These are phyloP conservation scores for Lepus americanus DNA, from an alignment of 2,113 vertebrate genomes.

Conservation along the genomic window DNA sequence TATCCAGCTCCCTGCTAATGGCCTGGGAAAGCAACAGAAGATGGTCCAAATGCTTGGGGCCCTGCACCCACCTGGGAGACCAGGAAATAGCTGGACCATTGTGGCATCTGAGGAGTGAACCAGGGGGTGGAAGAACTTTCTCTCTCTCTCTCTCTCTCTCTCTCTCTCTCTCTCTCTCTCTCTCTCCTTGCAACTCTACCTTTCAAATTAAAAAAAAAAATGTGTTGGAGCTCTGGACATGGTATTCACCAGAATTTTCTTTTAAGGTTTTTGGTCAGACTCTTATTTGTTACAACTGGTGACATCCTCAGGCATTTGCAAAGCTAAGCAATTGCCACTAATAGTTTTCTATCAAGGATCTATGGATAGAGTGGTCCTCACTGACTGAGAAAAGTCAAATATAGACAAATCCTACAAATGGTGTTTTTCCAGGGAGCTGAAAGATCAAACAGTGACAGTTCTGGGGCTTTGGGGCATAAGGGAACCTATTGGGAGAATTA, in stretches of 20 bases:
- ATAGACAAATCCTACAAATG: background rate
- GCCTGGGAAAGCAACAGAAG: too few relatives aligned
- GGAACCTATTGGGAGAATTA: background rate
- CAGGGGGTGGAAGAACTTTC: too few relatives aligned
- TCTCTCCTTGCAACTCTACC: too few relatives aligned
- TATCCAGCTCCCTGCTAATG: too few relatives aligned
- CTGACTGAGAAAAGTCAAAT: background rate
- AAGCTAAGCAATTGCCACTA: background rate
- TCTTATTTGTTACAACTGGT: background rate
- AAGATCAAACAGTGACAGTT: slow-evolving; percentile 1
- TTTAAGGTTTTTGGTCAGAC: background rate
- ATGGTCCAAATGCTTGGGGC: too few relatives aligned
- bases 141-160: too few relatives aligned
- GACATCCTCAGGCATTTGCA: background rate
- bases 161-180: too few relatives aligned
- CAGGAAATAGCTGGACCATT: too few relatives aligned
- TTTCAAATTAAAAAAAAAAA: too few relatives aligned
- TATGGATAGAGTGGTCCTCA: background rate
- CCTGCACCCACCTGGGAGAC: too few relatives aligned
- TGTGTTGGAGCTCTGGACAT: background rate
- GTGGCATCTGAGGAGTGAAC: too few relatives aligned
- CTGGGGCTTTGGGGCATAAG: background rate
- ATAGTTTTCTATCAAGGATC: background rate
- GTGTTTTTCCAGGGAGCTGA: background rate
- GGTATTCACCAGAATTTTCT: background rate